Conservation (phyloP, 2,113 vertebrate genomes). For the Seriola aureovittata region DNA sequence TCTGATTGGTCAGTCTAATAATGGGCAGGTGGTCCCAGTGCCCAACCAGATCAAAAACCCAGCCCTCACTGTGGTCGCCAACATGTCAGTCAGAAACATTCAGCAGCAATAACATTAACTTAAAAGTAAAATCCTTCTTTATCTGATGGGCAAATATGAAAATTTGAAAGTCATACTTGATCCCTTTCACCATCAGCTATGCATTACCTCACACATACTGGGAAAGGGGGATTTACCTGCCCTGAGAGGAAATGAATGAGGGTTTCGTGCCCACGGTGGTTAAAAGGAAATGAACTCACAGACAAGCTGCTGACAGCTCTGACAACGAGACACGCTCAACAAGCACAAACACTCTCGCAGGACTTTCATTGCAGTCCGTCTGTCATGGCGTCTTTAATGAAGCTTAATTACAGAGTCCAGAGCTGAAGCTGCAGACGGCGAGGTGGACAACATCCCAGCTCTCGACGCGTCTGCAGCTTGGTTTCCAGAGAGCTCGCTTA, state of each 20-base stretch:
- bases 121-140: not conserved
- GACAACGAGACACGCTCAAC: constrained; percentile 34
- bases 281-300: constrained; percentile 54
- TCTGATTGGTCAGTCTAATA: no score
- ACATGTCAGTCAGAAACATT: constrained; percentile 1
- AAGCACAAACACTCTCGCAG: constrained; percentile 32
- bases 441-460: constrained; percentile 23
- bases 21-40: no score
- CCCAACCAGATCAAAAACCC: not conserved
- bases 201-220: constrained; percentile 5
- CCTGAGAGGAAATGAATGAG: constrained; percentile 63
- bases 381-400: constrained; percentile 52
- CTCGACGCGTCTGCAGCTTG: not conserved
- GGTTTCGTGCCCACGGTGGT: constrained; percentile 27
- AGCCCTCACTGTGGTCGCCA: not conserved
- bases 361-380: constrained; percentile 30
- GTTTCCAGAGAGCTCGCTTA: not conserved
- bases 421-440: constrained; percentile 49
- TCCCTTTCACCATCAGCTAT: not conserved
- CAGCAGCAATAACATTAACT: constrained; percentile 24
- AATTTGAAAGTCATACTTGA: not conserved
- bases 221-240: constrained; percentile 50
- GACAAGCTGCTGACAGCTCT: constrained; percentile 60
- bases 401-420: constrained; percentile 60
- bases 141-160: constrained; percentile 40